phyloP scores from a whole-genome alignment of 2,888 invertebrate genomes.

The Lysandra bellargus region DNA sequence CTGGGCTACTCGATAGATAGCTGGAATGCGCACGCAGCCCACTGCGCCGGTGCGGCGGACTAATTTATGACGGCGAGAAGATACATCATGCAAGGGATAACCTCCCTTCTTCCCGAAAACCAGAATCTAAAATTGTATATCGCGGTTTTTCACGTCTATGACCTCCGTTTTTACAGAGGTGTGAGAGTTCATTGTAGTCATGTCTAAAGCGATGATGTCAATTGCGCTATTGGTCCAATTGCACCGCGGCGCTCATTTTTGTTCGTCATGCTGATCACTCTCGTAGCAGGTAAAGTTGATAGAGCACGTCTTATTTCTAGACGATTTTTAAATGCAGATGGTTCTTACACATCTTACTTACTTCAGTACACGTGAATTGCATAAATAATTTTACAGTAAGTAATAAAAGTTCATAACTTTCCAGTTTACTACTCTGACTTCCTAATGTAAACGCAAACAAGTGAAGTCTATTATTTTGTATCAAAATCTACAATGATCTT shows the following conservation, averaged over 20 bases:
- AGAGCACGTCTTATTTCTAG: neutral
- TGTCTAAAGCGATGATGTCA: slow-evolving; percentile 17
- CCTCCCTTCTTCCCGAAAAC: slow-evolving; percentile 30
- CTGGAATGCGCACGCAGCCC: slow-evolving; percentile 70
- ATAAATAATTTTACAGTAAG: neutral
- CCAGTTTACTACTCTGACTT: neutral
- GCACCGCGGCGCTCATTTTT: neutral
- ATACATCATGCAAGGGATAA: slow-evolving; percentile 33
- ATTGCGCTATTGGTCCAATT: neutral
- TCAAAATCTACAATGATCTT: neutral
- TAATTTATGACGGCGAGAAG: slow-evolving; percentile 30
- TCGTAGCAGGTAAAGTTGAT: neutral
- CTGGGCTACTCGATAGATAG: slow-evolving; percentile 68
- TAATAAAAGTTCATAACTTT: neutral
- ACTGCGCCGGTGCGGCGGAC: slow-evolving; percentile 47
- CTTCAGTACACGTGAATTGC: neutral
- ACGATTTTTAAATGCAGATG: neutral
- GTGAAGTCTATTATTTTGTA: neutral
- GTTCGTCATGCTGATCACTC: neutral
- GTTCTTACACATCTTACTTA: neutral
- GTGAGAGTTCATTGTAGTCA: slow-evolving; percentile 4
- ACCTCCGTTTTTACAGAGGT: neutral
- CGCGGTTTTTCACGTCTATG: neutral
- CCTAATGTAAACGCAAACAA: neutral
- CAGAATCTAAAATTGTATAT: slow-evolving; percentile 33